Evolutionary conservation across 2,797 vertebrate genomes (phyloP), one percentile per base, ranked within the genome.

Genomic region (Eulemur mongoz): DNA sequence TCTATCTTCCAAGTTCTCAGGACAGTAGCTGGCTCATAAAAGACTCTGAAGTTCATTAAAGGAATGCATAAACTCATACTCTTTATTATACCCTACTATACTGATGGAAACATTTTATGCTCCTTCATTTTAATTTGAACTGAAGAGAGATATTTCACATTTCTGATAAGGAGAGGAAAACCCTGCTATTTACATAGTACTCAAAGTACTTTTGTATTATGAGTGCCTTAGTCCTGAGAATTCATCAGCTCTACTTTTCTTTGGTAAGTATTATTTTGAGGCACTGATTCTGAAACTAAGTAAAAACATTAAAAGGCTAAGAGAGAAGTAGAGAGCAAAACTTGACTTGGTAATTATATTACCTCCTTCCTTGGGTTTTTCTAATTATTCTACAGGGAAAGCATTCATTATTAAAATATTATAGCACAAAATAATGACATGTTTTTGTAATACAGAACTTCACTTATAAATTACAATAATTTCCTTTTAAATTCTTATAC

Each of bases 171-270:
- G 0, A 2, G 15, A 15, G 4, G 2, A 9, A 15, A 6, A 75
- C 27, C 27, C 63, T 57, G 63, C n/a, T 61, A 95, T 94, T 92
- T 91, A n/a, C 9, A 38, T 61, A 32, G 12, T 63, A 27, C 15
- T 94, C 25, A 96, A 90, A 12, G 32, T 78, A 85, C 15, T 67
- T 91, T 38, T 50, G 3, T 35, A 84, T 57, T 87, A 27, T 67
- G 22, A 94, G 48, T 89, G 9, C 20, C 22, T 92, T 86, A 65
- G 8, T 61, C 48, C 67, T 95, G 6, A 90, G 27, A 91, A 94
- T 85, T 90, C 48, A 88, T 94, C 83, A 94, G 79, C 15, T 95
- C n/a, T 91, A 50, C 7, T 88, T 96, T 97, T 89, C 87, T 65
- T 80, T 57, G 22, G 17, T 82, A 86, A 94, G 61, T n/a, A 84